phyloP scores from a whole-genome alignment of 2,113 vertebrate species.

The Platycercus adscitus region DNA sequence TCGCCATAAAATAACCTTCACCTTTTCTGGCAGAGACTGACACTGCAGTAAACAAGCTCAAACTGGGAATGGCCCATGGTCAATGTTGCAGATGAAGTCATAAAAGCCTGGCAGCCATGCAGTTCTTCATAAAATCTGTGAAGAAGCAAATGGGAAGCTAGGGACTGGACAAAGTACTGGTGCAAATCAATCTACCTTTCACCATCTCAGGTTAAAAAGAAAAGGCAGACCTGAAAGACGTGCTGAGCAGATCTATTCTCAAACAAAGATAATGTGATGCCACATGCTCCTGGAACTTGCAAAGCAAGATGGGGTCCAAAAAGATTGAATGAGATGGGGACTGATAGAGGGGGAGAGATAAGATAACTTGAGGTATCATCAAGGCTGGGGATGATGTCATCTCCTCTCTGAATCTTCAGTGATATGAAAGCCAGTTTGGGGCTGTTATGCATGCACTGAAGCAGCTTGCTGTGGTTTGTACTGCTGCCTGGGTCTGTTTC shows the following conservation, averaged over 20 bases:
- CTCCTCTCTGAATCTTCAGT: neutral
- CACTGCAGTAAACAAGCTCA: constrained; percentile 61
- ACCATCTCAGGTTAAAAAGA: neutral
- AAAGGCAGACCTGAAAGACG: neutral
- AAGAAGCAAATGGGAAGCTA: constrained; percentile 53
- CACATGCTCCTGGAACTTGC: neutral
- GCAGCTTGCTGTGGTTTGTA: neutral
- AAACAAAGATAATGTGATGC: neutral
- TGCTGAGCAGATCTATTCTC: neutral
- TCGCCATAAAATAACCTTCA: constrained; percentile 67
- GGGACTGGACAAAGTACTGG: constrained; percentile 27
- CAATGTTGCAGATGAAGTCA: constrained; percentile 57
- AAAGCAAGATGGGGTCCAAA: neutral
- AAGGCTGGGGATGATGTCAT: neutral
- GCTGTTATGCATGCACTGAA: neutral
- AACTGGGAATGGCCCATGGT: constrained; percentile 43
- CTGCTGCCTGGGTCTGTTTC: neutral
- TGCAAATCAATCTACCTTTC: constrained; percentile 49
- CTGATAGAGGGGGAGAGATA: neutral
- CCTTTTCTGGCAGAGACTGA: constrained; percentile 56
- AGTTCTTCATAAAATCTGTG: constrained; percentile 70
- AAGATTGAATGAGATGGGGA: neutral
- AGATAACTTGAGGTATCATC: neutral
- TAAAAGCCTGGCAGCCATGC: constrained; percentile 69
- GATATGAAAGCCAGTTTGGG: neutral